Percentiles rank a stretch among this genome's conserved stretches.
Evolutionary conservation across 1,140 invertebrate species (phyloP).

Genomic region (Arctopsyche grandis): DNA sequence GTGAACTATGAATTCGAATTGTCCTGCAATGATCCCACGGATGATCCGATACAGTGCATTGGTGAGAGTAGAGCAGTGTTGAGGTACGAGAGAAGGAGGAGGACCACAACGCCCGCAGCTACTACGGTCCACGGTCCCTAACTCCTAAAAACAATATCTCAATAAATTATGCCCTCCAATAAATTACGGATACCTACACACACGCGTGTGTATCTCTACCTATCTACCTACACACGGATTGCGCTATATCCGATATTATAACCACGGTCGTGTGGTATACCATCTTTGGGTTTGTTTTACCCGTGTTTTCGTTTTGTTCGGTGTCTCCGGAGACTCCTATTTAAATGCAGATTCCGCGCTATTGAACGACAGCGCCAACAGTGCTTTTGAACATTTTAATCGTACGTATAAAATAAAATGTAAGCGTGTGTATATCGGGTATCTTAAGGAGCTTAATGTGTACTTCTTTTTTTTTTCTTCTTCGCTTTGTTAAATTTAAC

Average conservation of each 20-base stretch:
- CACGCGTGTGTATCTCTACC: slow-evolving; percentile 12
- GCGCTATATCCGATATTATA: slow-evolving; percentile 49
- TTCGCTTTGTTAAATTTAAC: slow-evolving; percentile 2
- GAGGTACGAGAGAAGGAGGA: neutral
- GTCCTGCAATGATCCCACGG: slow-evolving; percentile 29
- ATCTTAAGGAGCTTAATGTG: slow-evolving; percentile 4
- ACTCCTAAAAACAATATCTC: slow-evolving; percentile 55
- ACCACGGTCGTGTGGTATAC: slow-evolving; percentile 39
- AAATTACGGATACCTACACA: slow-evolving; percentile 50
- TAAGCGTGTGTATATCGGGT: neutral
- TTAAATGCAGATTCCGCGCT: slow-evolving; percentile 22
- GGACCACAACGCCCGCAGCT: slow-evolving; percentile 46
- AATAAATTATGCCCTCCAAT: slow-evolving; percentile 54
- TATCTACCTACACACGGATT: slow-evolving; percentile 15
- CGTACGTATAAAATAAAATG: slow-evolving; percentile 15
- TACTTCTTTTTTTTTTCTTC: neutral
- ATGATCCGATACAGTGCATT: neutral
- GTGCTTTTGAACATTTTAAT: slow-evolving; percentile 16
- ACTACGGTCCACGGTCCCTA: slow-evolving; percentile 45
- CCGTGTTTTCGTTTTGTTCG: neutral
- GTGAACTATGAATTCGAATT: neutral
- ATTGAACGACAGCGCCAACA: slow-evolving; percentile 3
- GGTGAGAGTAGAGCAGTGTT: neutral
- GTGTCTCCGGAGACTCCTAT: slow-evolving; percentile 13
- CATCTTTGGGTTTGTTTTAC: neutral